Evolutionary conservation across 2,888 invertebrate genomes (phyloP), one percentile per base, ranked within the genome.

Genomic region (Apamea anceps): DNA sequence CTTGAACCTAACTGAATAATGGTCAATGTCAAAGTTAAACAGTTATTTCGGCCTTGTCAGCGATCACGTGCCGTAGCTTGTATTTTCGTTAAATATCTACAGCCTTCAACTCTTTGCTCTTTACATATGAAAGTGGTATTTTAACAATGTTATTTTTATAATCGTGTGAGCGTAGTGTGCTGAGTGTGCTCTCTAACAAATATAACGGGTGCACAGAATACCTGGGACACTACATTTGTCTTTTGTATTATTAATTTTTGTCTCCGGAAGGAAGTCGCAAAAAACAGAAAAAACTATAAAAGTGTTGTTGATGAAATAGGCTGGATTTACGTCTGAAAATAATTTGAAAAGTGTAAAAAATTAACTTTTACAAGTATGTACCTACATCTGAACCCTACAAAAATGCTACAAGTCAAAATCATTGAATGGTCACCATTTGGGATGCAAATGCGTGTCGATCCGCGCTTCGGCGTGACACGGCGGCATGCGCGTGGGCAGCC

Each of bases 391-490:
- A 42, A 32, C 3, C 18, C 51, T 37, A 51, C 21, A 76, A 71
- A 84, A 66, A 54, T 70, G 57, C 8, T n/a, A 63, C 15, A 79
- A 75, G 60, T 54, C 57, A 54, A 37, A 68, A 15, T 68, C 57
- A 72, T 60, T 72, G 86, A 88, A 84, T 92, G 91, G 92, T 90
- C 88, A 91, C 91, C 86, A 84, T 80, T 86, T 80, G 79, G 79
- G 88, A 92, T 91, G 91, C 90, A 91, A 92, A 91, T 92, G 90
- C 86, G 86, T 84, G 83, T 84, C 84, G 87, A 86, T 87, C 81
- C 79, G 82, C 84, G 88, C 87, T 54, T 82, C 75, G 68, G 71
- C 68, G 70, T 80, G 82, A 78, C 75, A 81, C 66, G 65, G 51
- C 77, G 70, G 79, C 84, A 77, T 79, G 83, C 84, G 84, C 79